A percentile compares a stretch with the other conserved stretches of the same genome.
phyloP scores from a whole-genome alignment of 2,888 invertebrate genomes.

The Yponomeuta cagnagella region DNA sequence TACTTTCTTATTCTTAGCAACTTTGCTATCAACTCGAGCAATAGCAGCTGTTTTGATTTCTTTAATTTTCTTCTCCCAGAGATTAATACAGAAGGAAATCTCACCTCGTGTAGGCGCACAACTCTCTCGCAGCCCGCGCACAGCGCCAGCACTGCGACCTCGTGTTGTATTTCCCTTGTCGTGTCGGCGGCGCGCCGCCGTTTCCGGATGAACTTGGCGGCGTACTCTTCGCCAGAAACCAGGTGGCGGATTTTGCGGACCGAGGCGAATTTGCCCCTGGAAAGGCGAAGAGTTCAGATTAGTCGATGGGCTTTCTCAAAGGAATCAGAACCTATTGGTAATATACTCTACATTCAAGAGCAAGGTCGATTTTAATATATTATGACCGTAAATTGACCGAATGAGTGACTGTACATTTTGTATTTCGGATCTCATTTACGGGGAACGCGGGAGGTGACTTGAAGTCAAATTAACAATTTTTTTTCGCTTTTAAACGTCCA shows the following conservation, averaged over 20 bases:
- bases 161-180: slow-evolving; percentile 92
- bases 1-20: too few relatives aligned
- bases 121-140: slow-evolving; percentile 89
- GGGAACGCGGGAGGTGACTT: too few relatives aligned
- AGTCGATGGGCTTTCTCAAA: neutral
- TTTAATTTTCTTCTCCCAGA: too few relatives aligned
- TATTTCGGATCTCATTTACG: too few relatives aligned
- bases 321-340: neutral
- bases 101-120: slow-evolving; percentile 90
- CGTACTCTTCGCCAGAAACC: slow-evolving; percentile 90
- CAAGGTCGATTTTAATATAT: too few relatives aligned
- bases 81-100: slow-evolving; percentile 10
- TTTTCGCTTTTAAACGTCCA: too few relatives aligned
- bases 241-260: slow-evolving; percentile 93
- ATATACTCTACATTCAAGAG: neutral
- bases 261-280: slow-evolving; percentile 97
- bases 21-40: too few relatives aligned
- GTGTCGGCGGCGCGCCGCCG: slow-evolving; percentile 91
- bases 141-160: slow-evolving; percentile 93
- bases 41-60: too few relatives aligned
- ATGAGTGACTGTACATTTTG: too few relatives aligned
- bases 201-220: slow-evolving; percentile 97
- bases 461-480: too few relatives aligned
- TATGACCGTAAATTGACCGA: too few relatives aligned
- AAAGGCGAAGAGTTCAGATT: slow-evolving; percentile 21